phyloP scores from a whole-genome alignment of 2,888 invertebrate species.

The Ernsta delagoae region DNA sequence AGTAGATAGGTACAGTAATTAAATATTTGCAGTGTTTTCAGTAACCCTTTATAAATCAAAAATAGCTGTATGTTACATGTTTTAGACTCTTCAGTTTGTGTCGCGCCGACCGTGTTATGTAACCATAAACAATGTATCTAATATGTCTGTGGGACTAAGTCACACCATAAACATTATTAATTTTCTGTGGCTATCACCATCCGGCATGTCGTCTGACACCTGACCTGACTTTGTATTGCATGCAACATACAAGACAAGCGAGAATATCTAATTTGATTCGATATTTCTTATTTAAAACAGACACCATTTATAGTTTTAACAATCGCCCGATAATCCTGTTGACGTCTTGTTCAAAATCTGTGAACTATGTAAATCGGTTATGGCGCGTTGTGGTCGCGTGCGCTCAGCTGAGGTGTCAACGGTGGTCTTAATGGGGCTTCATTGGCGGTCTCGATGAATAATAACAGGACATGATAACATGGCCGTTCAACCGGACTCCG shows the following conservation, averaged over 20 bases:
- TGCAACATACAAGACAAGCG: constrained; percentile 51
- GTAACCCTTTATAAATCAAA: too few species aligned
- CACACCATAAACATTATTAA: too few species aligned
- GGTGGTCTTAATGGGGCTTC: constrained; percentile 65
- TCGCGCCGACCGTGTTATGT: too few species aligned
- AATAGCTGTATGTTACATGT: too few species aligned
- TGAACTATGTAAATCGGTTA: constrained; percentile 53
- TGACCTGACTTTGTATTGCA: constrained; percentile 67
- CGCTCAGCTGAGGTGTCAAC: constrained; percentile 66
- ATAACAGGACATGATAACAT: constrained; percentile 83
- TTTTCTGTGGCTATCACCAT: neutral
- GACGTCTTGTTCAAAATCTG: constrained; percentile 45
- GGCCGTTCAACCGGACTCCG: constrained; percentile 87
- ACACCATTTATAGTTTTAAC: constrained; percentile 48
- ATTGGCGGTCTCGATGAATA: constrained; percentile 77
- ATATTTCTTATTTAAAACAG: constrained; percentile 64
- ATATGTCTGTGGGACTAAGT: too few species aligned
- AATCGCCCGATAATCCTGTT: constrained; percentile 48
- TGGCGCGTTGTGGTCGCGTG: constrained; percentile 49
- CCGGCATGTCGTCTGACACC: constrained; percentile 57
- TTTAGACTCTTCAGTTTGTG: too few species aligned
- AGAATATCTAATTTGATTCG: constrained; percentile 65
- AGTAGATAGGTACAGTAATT: too few species aligned
- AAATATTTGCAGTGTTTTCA: too few species aligned
- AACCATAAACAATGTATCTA: too few species aligned